These are phyloP conservation scores for Ammospiza caudacuta DNA, from an alignment of 2,113 vertebrate genomes.

Conservation along the genomic window DNA sequence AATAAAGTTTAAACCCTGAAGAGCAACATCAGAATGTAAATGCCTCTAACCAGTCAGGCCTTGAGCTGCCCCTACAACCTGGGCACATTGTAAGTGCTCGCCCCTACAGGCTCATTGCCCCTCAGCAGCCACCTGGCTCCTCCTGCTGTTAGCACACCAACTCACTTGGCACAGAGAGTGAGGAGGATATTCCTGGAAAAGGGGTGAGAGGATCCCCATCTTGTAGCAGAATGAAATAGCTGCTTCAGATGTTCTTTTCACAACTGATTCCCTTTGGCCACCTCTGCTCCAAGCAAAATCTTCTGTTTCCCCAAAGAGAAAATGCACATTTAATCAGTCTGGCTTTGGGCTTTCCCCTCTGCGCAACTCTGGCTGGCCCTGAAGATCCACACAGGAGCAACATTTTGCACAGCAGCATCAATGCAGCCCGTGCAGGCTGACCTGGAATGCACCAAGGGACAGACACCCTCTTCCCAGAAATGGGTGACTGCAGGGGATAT, in stretches of 20 bases:
- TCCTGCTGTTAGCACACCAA: not conserved
- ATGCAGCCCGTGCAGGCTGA: not conserved
- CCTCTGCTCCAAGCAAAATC: not conserved
- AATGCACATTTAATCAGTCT: not conserved
- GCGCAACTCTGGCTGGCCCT: not conserved
- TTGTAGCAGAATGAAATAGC: not conserved
- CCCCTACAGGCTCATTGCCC: accelerated
- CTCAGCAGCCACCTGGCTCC: not conserved
- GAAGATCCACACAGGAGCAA: not conserved
- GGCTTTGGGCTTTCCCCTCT: not conserved
- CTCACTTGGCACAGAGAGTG: not conserved
- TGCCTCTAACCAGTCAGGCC: not conserved
- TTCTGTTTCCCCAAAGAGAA: not conserved
- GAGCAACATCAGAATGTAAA: not conserved
- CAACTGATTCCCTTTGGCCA: not conserved
- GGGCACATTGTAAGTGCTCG: not conserved
- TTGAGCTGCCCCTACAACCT: not conserved
- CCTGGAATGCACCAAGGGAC: accelerated
- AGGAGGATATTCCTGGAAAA: not conserved
- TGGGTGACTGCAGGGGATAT: not conserved
- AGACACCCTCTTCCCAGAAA: not conserved
- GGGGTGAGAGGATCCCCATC: not conserved
- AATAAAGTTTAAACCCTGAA: not conserved
- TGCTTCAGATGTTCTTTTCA: not conserved
- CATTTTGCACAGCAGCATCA: not conserved